A percentile compares a stretch with the other conserved stretches of the same genome.
Evolutionary conservation across 2,888 invertebrate genomes (phyloP).

Genomic region (Caenorhabditis sp.): DNA sequence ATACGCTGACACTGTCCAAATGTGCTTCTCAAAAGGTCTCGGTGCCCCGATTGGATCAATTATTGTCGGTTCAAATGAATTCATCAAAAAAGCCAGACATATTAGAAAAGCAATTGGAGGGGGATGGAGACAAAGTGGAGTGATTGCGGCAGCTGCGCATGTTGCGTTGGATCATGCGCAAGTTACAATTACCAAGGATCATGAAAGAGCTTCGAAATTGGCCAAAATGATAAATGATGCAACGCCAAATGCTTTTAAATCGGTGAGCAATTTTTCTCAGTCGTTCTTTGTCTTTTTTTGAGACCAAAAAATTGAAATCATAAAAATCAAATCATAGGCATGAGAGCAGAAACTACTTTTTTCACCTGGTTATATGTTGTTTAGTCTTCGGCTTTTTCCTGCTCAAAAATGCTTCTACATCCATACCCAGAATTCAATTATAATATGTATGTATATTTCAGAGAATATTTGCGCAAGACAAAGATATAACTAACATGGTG

Average conservation of each 20-base stretch:
- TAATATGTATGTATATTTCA: too few species aligned
- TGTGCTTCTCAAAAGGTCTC: slow-evolving; percentile 85
- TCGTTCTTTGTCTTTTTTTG: too few species aligned
- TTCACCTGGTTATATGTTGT: too few species aligned
- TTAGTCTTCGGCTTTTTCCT: too few species aligned
- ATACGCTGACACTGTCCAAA: slow-evolving; percentile 81
- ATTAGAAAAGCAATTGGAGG: slow-evolving; percentile 81
- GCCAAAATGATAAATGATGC: slow-evolving; percentile 52
- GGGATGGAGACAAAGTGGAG: slow-evolving; percentile 89
- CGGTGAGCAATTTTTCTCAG: too few species aligned
- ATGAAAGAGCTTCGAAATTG: slow-evolving; percentile 73
- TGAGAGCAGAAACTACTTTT: too few species aligned
- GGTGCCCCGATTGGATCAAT: slow-evolving; percentile 89
- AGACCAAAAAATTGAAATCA: too few species aligned
- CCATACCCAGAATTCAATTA: too few species aligned
- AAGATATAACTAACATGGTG: slow-evolving; percentile 61
- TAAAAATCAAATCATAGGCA: too few species aligned
- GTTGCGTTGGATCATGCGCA: slow-evolving; percentile 82
- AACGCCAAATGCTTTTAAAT: slow-evolving; percentile 41
- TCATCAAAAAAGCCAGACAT: slow-evolving; percentile 51
- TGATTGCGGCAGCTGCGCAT: slow-evolving; percentile 87
- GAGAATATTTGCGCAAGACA: slow-evolving; percentile 43
- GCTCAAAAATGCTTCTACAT: too few species aligned
- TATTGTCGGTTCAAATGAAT: slow-evolving; percentile 78
- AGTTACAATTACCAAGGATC: slow-evolving; percentile 81